Evolutionary conservation across 1,140 invertebrate genomes (phyloP).

Genomic region (Rhagoletis pomonella): DNA sequence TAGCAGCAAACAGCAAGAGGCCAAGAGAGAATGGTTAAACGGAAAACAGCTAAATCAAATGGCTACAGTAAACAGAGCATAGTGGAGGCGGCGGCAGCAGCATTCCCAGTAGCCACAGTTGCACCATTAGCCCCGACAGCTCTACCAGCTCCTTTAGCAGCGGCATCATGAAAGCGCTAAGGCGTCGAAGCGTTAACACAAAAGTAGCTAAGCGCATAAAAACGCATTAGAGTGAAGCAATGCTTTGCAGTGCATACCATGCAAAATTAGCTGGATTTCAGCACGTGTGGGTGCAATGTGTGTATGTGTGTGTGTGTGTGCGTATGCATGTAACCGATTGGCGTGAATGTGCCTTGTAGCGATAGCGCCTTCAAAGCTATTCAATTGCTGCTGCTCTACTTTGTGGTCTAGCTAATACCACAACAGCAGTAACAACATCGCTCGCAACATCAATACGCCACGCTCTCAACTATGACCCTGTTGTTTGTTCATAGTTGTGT

Average conservation of each 20-base stretch:
- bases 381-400: neutral
- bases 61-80: neutral
- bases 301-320: neutral
- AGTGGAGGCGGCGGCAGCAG: neutral
- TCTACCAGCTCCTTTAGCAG: neutral
- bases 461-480: too few species aligned
- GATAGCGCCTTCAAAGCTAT: neutral
- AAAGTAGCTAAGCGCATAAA: slow-evolving; percentile 49
- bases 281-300: neutral
- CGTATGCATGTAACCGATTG: neutral
- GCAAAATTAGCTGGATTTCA: neutral
- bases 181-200: slow-evolving; percentile 7
- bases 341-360: neutral
- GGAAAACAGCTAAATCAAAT: neutral
- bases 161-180: neutral
- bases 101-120: neutral
- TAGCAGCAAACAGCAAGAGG: neutral
- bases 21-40: neutral
- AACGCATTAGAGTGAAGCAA: slow-evolving; percentile 31
- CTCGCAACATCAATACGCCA: too few species aligned
- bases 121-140: neutral
- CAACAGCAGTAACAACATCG: neutral
- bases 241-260: neutral
- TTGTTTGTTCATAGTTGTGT: neutral
- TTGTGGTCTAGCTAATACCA: neutral